Evolutionary conservation across 2,113 vertebrate species (phyloP), one percentile per base, ranked within the genome.

Genomic region (Hypanus sabinus): DNA sequence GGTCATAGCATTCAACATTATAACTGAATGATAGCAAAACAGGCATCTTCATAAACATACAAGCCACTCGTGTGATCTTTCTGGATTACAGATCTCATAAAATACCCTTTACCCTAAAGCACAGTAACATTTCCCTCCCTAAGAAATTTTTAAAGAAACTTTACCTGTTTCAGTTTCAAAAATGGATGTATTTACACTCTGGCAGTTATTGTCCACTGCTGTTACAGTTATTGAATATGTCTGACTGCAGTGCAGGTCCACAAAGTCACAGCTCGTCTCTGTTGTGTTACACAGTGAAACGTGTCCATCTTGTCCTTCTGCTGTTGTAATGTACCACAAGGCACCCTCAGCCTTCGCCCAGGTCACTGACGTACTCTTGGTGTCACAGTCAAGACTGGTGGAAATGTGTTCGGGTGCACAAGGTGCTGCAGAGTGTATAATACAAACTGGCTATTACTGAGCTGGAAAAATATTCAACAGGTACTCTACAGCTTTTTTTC

Each of bases 181-280:
- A n/a, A 87, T 10, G 30, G 77, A 22, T 5, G 77, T 76, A 12
- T 62, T 83, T 36, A 85, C n/a, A 68, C 97, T 97, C 80, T 95
- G 27, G 94, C 97, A 98, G 94, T 95, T 94, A 27, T 95, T 95
- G 94, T 97, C 96, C 0, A 96, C 97, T 46, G 97, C 96, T 0
- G 94, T 95, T 70, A 97, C 95, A 0, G 93, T 96, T 57, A 95
- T 95, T 8, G 95, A 96, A 95, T 97, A 97, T 88, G 95, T 95
- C 94, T 96, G 95, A 27, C 97, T 96, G 33, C 97, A 98, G 94
- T 94, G 92, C 0, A 97, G 94, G 46, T 95, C 95, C 0, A 94
- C 94, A 91, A 98, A 94, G 3, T 75, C 95, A 94, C 97, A 98
- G 87, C 90, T 94, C 91, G 95, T 79, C 0, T 93, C 94, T 24